Base-by-base conservation (phyloP, 2,113 vertebrate species). In the Pluvianellus socialis region DNA sequence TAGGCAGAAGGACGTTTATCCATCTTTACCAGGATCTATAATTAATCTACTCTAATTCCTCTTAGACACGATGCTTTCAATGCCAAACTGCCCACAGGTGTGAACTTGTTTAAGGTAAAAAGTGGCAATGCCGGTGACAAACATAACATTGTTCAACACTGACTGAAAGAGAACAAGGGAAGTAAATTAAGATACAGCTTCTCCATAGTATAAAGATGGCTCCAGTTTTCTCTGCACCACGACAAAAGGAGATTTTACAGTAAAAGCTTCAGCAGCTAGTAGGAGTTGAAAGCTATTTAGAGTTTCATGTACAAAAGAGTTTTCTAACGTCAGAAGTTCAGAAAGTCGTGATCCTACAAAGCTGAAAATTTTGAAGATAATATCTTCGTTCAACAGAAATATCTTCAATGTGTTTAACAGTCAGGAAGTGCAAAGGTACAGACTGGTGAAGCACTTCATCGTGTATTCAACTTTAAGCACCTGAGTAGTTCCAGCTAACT, bases 81-180 rank as follows among this genome's bases (percentile, higher is more conserved):
- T 68, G 81, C 73, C 75, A 72, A 84, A 61, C 18, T 40, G 15
- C 28, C 28, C 53, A 30, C 14, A 82, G 17, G 30, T 40, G n/a
- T 52, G 30, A 68, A 79, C 33, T 76, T 30, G 17, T 35, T 84
- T 20, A 79, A 80, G 61, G 44, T 63, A 83, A 83, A 68, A 68
- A 62, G 35, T 7, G 40, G 32, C 12, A 81, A 52, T 11, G 8
- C 44, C 40, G 49, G 42, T 87, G 80, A 81, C 66, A 85, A 79
- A 79, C 12, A 62, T 1, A 3, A 42, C 1, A 0, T 3, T 30
- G 18, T 33, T 81, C 56, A 88, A 45, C 61, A 85, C 38, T 0
- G 23, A 86, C 18, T 28, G 62, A 40, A 80, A 88, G 59, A 79
- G 68, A 27, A 68, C 56, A 47, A 27, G 56, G 13, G 18, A 42